Base-by-base conservation (phyloP, 2,888 invertebrate genomes). In the Camponotus fellah region DNA sequence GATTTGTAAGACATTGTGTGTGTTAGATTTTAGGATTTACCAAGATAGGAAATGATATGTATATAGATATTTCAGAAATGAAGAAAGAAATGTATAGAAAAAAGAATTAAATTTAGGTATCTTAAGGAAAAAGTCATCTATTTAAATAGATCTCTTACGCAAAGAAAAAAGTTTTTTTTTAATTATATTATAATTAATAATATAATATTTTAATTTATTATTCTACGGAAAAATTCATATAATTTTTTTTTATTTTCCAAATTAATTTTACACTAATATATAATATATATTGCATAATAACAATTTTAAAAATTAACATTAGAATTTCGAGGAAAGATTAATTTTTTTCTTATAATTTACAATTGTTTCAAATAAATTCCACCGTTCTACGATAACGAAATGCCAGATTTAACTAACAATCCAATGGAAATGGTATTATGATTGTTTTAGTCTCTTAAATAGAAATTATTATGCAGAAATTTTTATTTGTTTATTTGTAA, bases 311-410 rank as follows among this genome's bases (percentile, higher is more conserved):
- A 4, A 34, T 69, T 69, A 68, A 2, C 12, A 10, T 17, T 17
- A 69, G 17, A 37, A 43, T 43, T 43, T 43, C 3, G 26, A 26
- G 26, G 26, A 26, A 21, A 65, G 21, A 68, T 68, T 9, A 3
- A 46, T 68, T 62, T 49, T 49, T 69, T 49, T 21, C 12, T 49
- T 17, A 10, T 32, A 32, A 49, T 46, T 46, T 9, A 40, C 21
- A 68, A 49, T 10, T 49, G 32, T 17, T 49, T 5, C 6, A 32
- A 49, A 4, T 17, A 14, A n/a, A 2, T 37, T 37, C 6, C 99
- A 49, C 98, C 98, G 93, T 98, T 98, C 99, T 99, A 95, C 87
- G 94, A 94, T 88, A 94, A 56, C 0, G 17, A 53, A 58, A 43
- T 46, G 26, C 65, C 65, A 65, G 66, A 17, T 14, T 64, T 75